These are phyloP conservation scores for Drosophila diplacantha DNA, from an alignment of 2,888 invertebrate species.

Conservation along the genomic window DNA sequence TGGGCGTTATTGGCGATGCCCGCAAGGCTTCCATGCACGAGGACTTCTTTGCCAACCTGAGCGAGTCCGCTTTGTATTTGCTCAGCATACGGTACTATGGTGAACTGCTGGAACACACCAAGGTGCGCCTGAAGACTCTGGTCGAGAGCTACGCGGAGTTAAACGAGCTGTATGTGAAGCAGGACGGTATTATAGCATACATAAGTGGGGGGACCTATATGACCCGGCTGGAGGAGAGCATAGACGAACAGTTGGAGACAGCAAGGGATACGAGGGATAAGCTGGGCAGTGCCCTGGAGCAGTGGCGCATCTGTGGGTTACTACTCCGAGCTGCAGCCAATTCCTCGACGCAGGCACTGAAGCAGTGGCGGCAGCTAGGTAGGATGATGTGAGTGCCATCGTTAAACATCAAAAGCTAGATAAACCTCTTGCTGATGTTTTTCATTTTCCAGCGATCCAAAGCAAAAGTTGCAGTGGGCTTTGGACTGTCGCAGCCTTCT, in stretches of 20 bases:
- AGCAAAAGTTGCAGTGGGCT: conserved; percentile 69
- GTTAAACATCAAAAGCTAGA: not conserved
- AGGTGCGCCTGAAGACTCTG: conserved; percentile 69
- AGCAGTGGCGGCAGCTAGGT: conserved; percentile 71
- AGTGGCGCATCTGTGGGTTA: conserved; percentile 77
- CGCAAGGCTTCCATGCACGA: conserved; percentile 76
- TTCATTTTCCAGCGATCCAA: conserved; percentile 61
- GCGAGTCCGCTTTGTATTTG: conserved; percentile 72
- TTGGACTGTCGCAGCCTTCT: conserved; percentile 73
- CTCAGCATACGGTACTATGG: conserved; percentile 70
- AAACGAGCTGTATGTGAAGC: conserved; percentile 75
- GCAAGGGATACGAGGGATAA: conserved; percentile 76
- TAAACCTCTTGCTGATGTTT: not conserved
- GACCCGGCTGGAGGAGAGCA: conserved; percentile 74
- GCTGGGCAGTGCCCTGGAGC: conserved; percentile 76
- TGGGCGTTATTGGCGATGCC: conserved; percentile 73
- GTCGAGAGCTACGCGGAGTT: conserved; percentile 70
- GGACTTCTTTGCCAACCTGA: conserved; percentile 77
- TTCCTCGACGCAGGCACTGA: conserved; percentile 70
- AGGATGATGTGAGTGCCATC: conserved; percentile 60
- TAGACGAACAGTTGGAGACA: conserved; percentile 75
- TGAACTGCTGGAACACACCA: conserved; percentile 75
- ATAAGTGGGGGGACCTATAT: conserved; percentile 77
- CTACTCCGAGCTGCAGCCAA: conserved; percentile 74
- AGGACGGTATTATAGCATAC: conserved; percentile 76